Base-by-base conservation (phyloP, 2,797 vertebrate genomes). In the Mormyrops attenuatus region DNA sequence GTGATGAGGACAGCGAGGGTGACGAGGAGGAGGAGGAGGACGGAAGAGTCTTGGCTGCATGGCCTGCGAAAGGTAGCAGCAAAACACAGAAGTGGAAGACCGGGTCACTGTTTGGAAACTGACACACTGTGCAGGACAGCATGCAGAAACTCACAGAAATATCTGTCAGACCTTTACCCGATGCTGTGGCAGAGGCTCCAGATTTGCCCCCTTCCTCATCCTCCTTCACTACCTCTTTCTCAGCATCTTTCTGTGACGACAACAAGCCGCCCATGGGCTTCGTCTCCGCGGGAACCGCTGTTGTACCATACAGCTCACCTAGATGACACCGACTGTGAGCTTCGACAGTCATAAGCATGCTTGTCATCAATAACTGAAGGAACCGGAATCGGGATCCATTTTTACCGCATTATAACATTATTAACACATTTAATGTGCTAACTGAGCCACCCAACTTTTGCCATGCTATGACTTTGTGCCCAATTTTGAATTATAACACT, bases 1-100 rank as follows among this genome's bases (percentile, higher is more conserved):
- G 92, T 1, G 93, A 94, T 53, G 94, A 85, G 0, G 91, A 93
- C 69, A 77, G 69, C 69, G 34, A 41, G 30, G 69, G 34, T 4
- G 91, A 95, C 80, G 91, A 96, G 17, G 89, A 38, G 88, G 91
- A 90, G 13, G 89, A 77, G 13, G 89, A 77, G 57, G 82, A 69
- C 17, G 96, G 93, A 88, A 97, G 91, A 8, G 96, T 96, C 93
- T 98, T 98, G 3, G 95, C 94, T 17, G 96, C 89, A 44, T 89
- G 89, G 50, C 89, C 89, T 89, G 60, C 0, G 34, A 60, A 22
- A 82, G 30, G 8, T 4, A 82, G 57, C 49, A 4, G 34, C 5
- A 13, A 85, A 80, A 52, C 20, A n/a, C 55, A 6, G 90, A 17
- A 20, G n/a, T 52, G 73, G n/a, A 41, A 20, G 17, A 20, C 1